phyloP scores from a whole-genome alignment of 2,888 invertebrate species.

The Agrochola lota region DNA sequence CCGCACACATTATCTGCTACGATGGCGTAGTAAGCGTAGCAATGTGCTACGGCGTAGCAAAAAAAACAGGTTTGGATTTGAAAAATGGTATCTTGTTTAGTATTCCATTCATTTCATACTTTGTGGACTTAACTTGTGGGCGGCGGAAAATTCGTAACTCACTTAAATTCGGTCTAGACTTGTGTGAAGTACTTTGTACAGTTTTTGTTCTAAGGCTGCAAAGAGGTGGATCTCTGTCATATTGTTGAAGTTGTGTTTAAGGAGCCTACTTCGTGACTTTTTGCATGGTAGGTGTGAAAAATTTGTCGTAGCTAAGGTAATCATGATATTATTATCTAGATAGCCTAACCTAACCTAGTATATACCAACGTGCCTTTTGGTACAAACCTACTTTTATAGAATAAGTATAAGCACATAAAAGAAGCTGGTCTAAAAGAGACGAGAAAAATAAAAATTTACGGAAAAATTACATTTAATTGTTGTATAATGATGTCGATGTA shows the following conservation, averaged over 20 bases:
- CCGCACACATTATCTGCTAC: too few species aligned
- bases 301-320: not conserved
- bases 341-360: too few species aligned
- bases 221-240: slow-evolving; percentile 38
- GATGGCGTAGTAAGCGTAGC: not conserved
- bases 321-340: not conserved
- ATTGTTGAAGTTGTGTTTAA: slow-evolving; percentile 19
- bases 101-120: slow-evolving; percentile 25
- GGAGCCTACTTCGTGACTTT: slow-evolving; percentile 11
- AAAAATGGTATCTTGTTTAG: not conserved
- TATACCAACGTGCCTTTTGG: too few species aligned
- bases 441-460: too few species aligned
- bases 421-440: too few species aligned
- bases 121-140: slow-evolving; percentile 12
- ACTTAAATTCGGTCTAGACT: slow-evolving; percentile 49
- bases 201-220: slow-evolving; percentile 39
- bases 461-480: too few species aligned
- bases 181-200: slow-evolving; percentile 25
- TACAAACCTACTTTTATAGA: too few species aligned
- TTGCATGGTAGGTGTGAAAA: slow-evolving; percentile 2
- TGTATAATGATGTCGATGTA: too few species aligned
- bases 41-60: not conserved
- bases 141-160: slow-evolving; percentile 34
- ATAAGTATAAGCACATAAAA: too few species aligned
- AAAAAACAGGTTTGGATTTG: too few species aligned